Percentiles rank a stretch among this genome's conserved stretches.
phyloP scores from a whole-genome alignment of 2,888 invertebrate genomes.

The Torymus aiolomorphi region DNA sequence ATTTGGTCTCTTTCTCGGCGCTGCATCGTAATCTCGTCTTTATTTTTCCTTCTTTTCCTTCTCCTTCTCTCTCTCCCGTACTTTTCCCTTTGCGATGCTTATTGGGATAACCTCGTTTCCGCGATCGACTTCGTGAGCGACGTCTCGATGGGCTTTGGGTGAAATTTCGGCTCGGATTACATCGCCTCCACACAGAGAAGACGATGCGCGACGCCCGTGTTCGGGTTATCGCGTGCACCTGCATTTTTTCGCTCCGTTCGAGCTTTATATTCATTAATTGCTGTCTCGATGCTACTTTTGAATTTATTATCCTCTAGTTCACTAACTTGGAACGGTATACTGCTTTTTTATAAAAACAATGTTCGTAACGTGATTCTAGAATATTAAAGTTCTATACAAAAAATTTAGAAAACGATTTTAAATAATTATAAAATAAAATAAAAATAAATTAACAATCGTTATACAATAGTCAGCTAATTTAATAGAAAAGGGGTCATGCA shows the following conservation, averaged over 20 bases:
- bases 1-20: constrained; percentile 21
- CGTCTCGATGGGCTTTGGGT: constrained; percentile 62
- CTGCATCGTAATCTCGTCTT: constrained; percentile 28
- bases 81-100: constrained; percentile 57
- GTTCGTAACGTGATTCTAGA: too few species aligned
- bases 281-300: constrained; percentile 21
- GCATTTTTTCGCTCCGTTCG: neutral
- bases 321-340: constrained; percentile 1
- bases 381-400: too few species aligned
- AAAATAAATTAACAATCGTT: too few species aligned
- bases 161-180: constrained; percentile 68
- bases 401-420: too few species aligned
- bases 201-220: constrained; percentile 20
- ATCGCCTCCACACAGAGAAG: constrained; percentile 48
- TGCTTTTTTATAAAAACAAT: too few species aligned
- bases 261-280: constrained; percentile 44
- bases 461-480: too few species aligned
- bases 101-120: constrained; percentile 66
- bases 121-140: constrained; percentile 63
- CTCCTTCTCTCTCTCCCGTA: neutral
- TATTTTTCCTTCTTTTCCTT: constrained; percentile 25
- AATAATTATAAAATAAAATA: too few species aligned
- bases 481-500: too few species aligned
- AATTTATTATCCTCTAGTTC: constrained; percentile 31
- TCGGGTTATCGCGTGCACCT: constrained; percentile 32